Evolutionary conservation across 2,888 invertebrate species (phyloP), one percentile per base, ranked within the genome.

Genomic region (Rhingia rostrata): DNA sequence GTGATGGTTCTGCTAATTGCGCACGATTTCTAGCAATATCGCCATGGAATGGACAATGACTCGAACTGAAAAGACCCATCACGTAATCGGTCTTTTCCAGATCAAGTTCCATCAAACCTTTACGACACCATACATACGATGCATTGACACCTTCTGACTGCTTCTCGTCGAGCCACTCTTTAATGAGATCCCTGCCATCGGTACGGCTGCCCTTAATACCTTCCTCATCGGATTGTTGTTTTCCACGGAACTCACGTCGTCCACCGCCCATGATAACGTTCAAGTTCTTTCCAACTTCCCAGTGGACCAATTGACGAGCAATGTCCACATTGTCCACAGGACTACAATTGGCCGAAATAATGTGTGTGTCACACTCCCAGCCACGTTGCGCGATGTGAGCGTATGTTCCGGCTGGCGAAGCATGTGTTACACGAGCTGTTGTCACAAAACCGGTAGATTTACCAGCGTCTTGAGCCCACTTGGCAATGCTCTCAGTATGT

Each of bases 341-440:
- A 82, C 93, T 91, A 61, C 92, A 90, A 0, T 58, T 43, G 4
- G 87, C 87, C 0, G 91, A 90, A 0, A 93, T 88, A 39, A 94
- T 93, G 94, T 56, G 94, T 0, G 92, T 90, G 88, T 96, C 96
- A 39, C 91, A 92, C 89, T 96, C 96, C 96, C 96, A 96, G 53
- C 93, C 91, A 5, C 96, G 92, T 80, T 95, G 93, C 0, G 96
- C 93, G 0, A 93, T 93, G 88, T 95, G 95, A 0, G 96, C 94
- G 89, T 95, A 96, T 0, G 94, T 92, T 0, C 95, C 95, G 0
- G 95, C 95, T 0, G 96, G 96, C 0, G 95, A 94, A 0, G 96
- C 96, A 88, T 96, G 96, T 0, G 96, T 96, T 0, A 97, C 94
- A 49, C 96, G 92, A 0, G 96, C 95, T 0, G 95, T 96, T 0